Percentiles rank a stretch among this genome's conserved stretches.
These are phyloP conservation scores for Dioctria rufipes DNA, from an alignment of 2,888 invertebrate genomes.

Conservation along the genomic window DNA sequence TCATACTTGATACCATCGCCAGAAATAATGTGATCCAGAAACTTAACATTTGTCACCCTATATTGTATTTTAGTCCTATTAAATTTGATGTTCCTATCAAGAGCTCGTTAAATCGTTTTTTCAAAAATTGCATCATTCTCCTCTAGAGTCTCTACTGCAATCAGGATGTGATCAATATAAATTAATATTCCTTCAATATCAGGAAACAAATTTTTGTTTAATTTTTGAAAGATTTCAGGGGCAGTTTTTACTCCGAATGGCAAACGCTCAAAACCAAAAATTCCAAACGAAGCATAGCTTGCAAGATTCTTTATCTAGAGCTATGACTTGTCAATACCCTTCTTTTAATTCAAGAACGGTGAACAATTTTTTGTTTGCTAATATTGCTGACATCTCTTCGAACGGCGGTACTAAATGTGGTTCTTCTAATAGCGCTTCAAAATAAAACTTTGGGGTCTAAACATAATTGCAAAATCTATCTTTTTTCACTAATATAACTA, in stretches of 20 bases:
- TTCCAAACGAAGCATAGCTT: not conserved
- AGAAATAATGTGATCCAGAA: constrained; percentile 57
- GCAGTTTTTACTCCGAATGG: too few relatives aligned
- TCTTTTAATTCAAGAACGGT: not conserved
- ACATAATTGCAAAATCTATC: too few relatives aligned
- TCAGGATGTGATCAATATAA: not conserved
- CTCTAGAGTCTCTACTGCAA: not conserved
- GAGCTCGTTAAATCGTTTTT: too few relatives aligned
- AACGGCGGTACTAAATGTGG: not conserved
- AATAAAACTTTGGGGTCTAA: too few relatives aligned
- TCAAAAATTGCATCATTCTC: too few relatives aligned
- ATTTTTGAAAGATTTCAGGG: too few relatives aligned
- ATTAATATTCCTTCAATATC: too few relatives aligned
- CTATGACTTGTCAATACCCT: not conserved
- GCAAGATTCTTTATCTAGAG: not conserved
- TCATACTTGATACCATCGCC: constrained; percentile 53
- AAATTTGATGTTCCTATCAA: constrained; percentile 10
- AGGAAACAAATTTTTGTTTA: too few relatives aligned
- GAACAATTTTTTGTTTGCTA: not conserved
- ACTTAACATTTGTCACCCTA: constrained; percentile 54
- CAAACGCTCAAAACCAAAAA: too few relatives aligned
- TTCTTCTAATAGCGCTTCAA: too few relatives aligned
- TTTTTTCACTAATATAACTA: too few relatives aligned
- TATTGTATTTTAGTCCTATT: constrained; percentile 55
- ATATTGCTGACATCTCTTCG: not conserved